Conservation (phyloP, 2,113 vertebrate genomes). For the Callipepla californica region DNA sequence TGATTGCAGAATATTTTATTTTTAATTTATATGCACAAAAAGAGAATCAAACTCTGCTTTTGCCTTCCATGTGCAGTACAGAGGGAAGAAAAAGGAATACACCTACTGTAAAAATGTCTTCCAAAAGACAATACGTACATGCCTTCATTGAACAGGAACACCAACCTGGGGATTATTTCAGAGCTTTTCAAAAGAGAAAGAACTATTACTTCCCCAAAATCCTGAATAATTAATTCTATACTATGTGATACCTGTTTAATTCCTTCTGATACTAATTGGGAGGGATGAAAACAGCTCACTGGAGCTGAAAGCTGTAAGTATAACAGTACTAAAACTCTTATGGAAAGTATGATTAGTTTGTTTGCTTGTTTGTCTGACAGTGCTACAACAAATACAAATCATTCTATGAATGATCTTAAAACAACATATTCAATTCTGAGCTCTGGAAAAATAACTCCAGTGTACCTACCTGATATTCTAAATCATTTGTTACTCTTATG, state of each 20-base stretch:
- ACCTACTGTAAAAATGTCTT: not conserved
- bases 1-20: not conserved
- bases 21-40: not conserved
- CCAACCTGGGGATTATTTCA: not conserved
- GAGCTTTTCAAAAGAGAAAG: not conserved
- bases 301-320: not conserved
- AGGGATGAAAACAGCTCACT: not conserved
- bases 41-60: not conserved
- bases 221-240: not conserved
- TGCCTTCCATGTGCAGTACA: not conserved
- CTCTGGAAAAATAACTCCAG: not conserved
- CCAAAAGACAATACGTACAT: not conserved
- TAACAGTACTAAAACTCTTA: not conserved
- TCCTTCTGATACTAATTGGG: not conserved
- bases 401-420: not conserved
- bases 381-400: not conserved
- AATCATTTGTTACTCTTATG: constrained; percentile 4
- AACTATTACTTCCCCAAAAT: not conserved
- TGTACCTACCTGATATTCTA: not conserved
- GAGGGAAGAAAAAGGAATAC: not conserved
- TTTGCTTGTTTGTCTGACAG: not conserved
- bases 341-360: not conserved
- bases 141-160: not conserved
- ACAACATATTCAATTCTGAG: constrained; percentile 1
- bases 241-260: not conserved